phyloP scores from a whole-genome alignment of 2,888 invertebrate species.

The Eristalinus sepulchralis region DNA sequence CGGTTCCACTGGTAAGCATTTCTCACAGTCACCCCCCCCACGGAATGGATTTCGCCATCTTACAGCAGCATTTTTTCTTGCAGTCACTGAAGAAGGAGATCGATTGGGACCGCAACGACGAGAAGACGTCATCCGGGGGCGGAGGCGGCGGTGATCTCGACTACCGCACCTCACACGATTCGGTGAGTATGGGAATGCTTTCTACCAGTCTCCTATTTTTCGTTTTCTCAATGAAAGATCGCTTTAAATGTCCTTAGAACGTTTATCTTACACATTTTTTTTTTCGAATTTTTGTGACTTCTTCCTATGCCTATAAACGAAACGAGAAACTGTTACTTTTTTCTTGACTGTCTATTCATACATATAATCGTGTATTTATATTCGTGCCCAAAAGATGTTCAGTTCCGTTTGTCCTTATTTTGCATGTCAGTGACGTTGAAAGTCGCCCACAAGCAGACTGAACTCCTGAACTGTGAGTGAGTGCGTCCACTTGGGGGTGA shows the following conservation, averaged over 20 bases:
- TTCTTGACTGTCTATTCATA: slow-evolving; percentile 47
- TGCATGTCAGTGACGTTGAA: slow-evolving; percentile 45
- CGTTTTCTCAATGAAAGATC: slow-evolving; percentile 54
- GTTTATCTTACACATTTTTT: slow-evolving; percentile 40
- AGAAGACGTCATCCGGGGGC: slow-evolving; percentile 85
- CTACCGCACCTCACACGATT: slow-evolving; percentile 91
- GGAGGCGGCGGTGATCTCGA: slow-evolving; percentile 85
- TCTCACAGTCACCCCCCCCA: slow-evolving; percentile 27
- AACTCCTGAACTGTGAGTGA: not conserved
- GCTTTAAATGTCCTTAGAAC: slow-evolving; percentile 70
- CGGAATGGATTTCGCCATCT: slow-evolving; percentile 66
- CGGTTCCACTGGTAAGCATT: slow-evolving; percentile 91
- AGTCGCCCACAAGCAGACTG: slow-evolving; percentile 22
- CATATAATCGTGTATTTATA: slow-evolving; percentile 7
- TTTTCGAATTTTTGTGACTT: slow-evolving; percentile 73
- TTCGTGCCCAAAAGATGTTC: slow-evolving; percentile 42
- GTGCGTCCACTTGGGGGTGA: slow-evolving; percentile 10
- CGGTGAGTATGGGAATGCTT: slow-evolving; percentile 84
- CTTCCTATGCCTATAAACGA: slow-evolving; percentile 70
- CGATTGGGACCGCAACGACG: slow-evolving; percentile 91
- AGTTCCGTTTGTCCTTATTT: slow-evolving; percentile 39
- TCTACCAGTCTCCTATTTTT: slow-evolving; percentile 49
- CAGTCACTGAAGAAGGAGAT: slow-evolving; percentile 95
- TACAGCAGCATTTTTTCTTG: slow-evolving; percentile 71
- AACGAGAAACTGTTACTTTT: slow-evolving; percentile 33